These are phyloP conservation scores for Stichopus horrens DNA, from an alignment of 53 echinoderm and acorn worm species.

Conservation along the genomic window DNA sequence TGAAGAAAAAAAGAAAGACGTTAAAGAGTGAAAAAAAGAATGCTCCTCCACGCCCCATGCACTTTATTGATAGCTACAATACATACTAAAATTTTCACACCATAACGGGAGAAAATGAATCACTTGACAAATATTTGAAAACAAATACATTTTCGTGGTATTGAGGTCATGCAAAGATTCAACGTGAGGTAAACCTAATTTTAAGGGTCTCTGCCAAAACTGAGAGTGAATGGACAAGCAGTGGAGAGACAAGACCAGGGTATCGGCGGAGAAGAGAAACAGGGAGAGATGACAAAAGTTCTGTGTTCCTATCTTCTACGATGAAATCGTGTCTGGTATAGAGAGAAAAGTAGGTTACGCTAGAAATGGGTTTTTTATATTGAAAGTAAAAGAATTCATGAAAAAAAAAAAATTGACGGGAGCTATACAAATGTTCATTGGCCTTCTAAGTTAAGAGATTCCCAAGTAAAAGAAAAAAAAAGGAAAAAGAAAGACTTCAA, in stretches of 20 bases:
- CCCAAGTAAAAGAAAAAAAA: neutral
- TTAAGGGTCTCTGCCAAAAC: neutral
- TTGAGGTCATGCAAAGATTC: constrained; percentile 41
- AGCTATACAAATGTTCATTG: neutral
- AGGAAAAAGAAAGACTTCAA: neutral
- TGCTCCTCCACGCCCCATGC: constrained; percentile 6
- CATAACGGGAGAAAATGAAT: constrained; percentile 58
- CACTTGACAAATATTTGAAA: constrained; percentile 82
- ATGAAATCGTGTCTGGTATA: no score
- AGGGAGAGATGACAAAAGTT: no score
- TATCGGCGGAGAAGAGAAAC: no score
- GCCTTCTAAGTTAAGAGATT: neutral
- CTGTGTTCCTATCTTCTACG: no score
- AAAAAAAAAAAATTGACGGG: no score
- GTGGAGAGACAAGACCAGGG: no score
- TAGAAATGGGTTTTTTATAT: no score
- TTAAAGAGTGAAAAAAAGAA: no score
- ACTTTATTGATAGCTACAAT: constrained; percentile 43
- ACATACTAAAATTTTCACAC: constrained; percentile 37
- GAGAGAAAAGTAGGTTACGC: no score
- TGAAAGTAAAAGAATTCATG: no score
- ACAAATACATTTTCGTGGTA: constrained; percentile 63
- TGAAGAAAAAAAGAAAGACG: no score
- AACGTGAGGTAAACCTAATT: constrained; percentile 33
- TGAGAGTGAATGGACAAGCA: neutral